Percentiles rank a stretch among this genome's conserved stretches.
These are phyloP conservation scores for Heliconius melpomene DNA, from an alignment of 1,140 invertebrate species.

Conservation along the genomic window DNA sequence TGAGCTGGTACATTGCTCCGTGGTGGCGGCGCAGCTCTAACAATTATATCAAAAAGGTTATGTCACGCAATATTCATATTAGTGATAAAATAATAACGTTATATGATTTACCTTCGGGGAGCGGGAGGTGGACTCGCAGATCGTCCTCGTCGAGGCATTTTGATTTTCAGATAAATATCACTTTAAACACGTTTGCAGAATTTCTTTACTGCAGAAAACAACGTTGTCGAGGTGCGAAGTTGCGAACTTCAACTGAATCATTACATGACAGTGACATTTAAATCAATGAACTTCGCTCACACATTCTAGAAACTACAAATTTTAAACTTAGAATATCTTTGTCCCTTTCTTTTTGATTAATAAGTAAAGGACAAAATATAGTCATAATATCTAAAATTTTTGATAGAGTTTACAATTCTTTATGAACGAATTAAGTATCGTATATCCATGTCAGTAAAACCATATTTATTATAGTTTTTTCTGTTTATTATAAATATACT, in stretches of 20 bases:
- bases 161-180: slow-evolving; percentile 80
- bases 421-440: neutral
- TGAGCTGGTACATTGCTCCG: slow-evolving; percentile 78
- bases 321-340: slow-evolving; percentile 54
- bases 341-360: slow-evolving; percentile 35
- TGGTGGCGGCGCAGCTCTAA: slow-evolving; percentile 78
- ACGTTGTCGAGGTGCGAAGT: slow-evolving; percentile 34
- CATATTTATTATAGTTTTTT: neutral
- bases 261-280: slow-evolving; percentile 34
- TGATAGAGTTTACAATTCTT: neutral
- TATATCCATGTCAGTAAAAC: neutral
- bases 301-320: slow-evolving; percentile 50
- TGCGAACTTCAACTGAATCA: slow-evolving; percentile 40
- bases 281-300: slow-evolving; percentile 29
- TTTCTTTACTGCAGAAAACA: slow-evolving; percentile 28
- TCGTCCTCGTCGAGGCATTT: slow-evolving; percentile 89
- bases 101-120: slow-evolving; percentile 77
- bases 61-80: slow-evolving; percentile 18
- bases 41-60: slow-evolving; percentile 53
- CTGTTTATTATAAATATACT: neutral
- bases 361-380: slow-evolving; percentile 19
- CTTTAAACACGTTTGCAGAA: slow-evolving; percentile 29
- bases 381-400: neutral
- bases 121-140: slow-evolving; percentile 86
- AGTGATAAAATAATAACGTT: neutral